Conservation (phyloP, 2,113 vertebrate species). For the Platycercus adscitus region DNA sequence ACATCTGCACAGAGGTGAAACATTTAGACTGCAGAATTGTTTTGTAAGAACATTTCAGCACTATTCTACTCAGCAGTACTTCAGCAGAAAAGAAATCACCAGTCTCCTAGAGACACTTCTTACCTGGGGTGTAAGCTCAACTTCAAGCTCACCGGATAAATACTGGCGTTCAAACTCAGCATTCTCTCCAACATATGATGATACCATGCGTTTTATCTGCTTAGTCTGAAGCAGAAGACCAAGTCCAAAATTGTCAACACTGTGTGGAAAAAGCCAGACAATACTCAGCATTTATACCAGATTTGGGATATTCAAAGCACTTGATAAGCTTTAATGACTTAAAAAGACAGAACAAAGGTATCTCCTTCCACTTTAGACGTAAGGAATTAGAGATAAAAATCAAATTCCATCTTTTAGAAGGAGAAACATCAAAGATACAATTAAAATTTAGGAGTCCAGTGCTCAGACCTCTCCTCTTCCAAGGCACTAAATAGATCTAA, state of each 20-base stretch:
- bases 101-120: background rate
- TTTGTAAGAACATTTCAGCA: background rate
- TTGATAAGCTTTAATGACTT: background rate
- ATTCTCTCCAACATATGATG: conserved; percentile 97
- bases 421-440: background rate
- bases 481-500: background rate
- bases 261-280: conserved; percentile 57
- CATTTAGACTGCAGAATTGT: background rate
- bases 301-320: background rate
- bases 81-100: background rate
- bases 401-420: background rate
- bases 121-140: conserved; percentile 96
- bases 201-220: conserved; percentile 97
- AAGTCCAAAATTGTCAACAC: conserved; percentile 95
- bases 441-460: background rate
- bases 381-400: background rate
- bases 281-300: background rate
- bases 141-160: conserved; percentile 92
- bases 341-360: background rate
- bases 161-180: conserved; percentile 96
- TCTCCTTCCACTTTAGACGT: background rate
- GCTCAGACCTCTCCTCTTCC: background rate
- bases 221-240: conserved; percentile 91
- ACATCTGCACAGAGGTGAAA: background rate
- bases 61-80: background rate